Evolutionary conservation across 2,113 vertebrate genomes (phyloP), one percentile per base, ranked within the genome.

Genomic region (Campylomormyrus tamandua): DNA sequence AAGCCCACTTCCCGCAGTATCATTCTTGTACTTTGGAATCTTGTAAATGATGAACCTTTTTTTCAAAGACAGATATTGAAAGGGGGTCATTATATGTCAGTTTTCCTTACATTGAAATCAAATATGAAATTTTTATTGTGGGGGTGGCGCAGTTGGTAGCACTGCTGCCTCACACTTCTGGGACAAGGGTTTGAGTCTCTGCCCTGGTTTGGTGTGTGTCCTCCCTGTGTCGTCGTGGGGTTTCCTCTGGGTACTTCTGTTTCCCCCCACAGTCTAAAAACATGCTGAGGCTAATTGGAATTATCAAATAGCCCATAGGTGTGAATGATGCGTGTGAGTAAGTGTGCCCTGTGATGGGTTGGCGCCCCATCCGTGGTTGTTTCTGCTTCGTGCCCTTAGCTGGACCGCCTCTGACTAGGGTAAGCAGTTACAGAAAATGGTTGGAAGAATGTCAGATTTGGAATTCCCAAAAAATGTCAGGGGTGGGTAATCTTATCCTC

Each of bases 1-100:
- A 87, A 98, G 94, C 0, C 98, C 98, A 87, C 95, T 95, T 83
- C 94, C 90, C 4, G 91, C 84, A 50, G 93, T 88, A 1, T 94
- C 92, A 50, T 95, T 95, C 93, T 91, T 93, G 17, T 93, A 91
- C 92, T 92, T 96, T 1, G 98, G 98, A 91, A 99, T 91, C 89
- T 99, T 99, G 93, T 99, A 99, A 91, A 99, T 95, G 85, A 93
- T 90, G 91, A 98, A 98, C 98, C 98, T 99, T 92, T 17, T 85
- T 45, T 89, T n/a, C 3, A 84, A n/a, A 90, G 21, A 10, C 8
- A 31, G 62, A 70, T 27, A 70, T 42, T 80, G 35, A 21, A 35
- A 80, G n/a, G 62, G 24, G 62, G 74, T 42, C 35, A 42, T 7
- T 80, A 17, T 80, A 80, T 39, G 35, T 35, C 70, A 77, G 70